Base-by-base conservation (phyloP, 2,888 invertebrate genomes). In the Trypoxylon attenuatum region DNA sequence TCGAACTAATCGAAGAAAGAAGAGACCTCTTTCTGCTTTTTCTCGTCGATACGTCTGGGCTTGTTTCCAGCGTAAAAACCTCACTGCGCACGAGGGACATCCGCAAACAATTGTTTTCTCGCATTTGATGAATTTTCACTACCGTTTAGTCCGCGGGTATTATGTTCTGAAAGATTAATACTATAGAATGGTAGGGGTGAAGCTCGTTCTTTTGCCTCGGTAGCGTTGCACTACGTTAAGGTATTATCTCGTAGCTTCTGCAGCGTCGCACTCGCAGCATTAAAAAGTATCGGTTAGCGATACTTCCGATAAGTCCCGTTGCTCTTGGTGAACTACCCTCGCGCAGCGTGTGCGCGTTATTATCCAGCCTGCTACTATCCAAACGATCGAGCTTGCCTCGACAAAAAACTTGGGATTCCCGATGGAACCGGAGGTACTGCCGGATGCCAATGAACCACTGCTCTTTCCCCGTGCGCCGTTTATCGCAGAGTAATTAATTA, bases 221-320 rank as follows among this genome's bases (percentile, higher is more conserved):
- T 27, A 38, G 42, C 33, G 27, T 45, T 47, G 47, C 42, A n/a
- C 49, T 60, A 71, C 55, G 60, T 50, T 54, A 18, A 42, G 64
- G 61, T 47, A 56, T 72, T 51, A 56, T 62, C 64, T 29, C n/a
- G 39, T 56, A 47, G 23, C 41, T 52, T 54, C 29, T 42, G 41
- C 58, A 29, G 6, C n/a, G 22, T 27, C 52, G 58, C 50, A 33
- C 39, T 55, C 39, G 23, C 18, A 19, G 49, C 39, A 61, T 64
- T 68, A 47, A 72, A 57, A 58, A 59, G 54, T 65, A 72, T 72
- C 73, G 72, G 65, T 73, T 73, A 72, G 59, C 72, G 73, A 72
- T 72, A 72, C 47, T 39, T 46, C 23, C 72, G 71, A 69, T 57
- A 69, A 69, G 62, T 69, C 43, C 42, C 29, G 42, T 21, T 61